These are phyloP conservation scores for Oryzias sinensis DNA, from an alignment of 2,797 vertebrate species.

Conservation along the genomic window DNA sequence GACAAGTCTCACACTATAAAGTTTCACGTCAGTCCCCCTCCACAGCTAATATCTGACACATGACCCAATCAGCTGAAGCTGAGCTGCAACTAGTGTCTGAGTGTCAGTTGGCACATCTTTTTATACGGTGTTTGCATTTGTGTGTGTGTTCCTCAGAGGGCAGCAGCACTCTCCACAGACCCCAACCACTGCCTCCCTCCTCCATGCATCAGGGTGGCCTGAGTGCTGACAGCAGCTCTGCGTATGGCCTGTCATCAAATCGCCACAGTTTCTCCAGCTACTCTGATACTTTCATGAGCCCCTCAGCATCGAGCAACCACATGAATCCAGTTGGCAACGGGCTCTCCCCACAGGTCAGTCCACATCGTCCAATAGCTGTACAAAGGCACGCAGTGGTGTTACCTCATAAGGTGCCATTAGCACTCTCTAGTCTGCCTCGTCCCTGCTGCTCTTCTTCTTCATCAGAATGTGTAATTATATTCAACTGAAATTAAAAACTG, in stretches of 20 bases:
- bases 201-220: conserved; percentile 98
- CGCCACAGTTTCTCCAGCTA: conserved; percentile 97
- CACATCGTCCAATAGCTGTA: neutral
- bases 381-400: neutral
- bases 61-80: neutral
- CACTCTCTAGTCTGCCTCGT: conserved; percentile 15
- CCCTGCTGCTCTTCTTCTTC: conserved; percentile 22
- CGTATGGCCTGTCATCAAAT: conserved; percentile 89
- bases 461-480: conserved; percentile 63
- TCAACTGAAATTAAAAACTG: conserved; percentile 68
- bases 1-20: conserved; percentile 18
- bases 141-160: conserved; percentile 77
- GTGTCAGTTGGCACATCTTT: neutral
- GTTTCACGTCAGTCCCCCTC: conserved; percentile 13
- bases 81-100: neutral
- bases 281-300: conserved; percentile 97
- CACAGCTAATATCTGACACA: conserved; percentile 9
- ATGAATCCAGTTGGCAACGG: conserved; percentile 98
- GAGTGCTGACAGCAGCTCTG: conserved; percentile 82
- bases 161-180: conserved; percentile 92
- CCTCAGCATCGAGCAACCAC: conserved; percentile 90
- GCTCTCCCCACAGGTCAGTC: conserved; percentile 93
- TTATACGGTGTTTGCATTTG: conserved; percentile 10
- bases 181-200: conserved; percentile 95
- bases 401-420: conserved; percentile 18